Base-by-base conservation (phyloP, 2,113 vertebrate genomes). In the Pimephales promelas region DNA sequence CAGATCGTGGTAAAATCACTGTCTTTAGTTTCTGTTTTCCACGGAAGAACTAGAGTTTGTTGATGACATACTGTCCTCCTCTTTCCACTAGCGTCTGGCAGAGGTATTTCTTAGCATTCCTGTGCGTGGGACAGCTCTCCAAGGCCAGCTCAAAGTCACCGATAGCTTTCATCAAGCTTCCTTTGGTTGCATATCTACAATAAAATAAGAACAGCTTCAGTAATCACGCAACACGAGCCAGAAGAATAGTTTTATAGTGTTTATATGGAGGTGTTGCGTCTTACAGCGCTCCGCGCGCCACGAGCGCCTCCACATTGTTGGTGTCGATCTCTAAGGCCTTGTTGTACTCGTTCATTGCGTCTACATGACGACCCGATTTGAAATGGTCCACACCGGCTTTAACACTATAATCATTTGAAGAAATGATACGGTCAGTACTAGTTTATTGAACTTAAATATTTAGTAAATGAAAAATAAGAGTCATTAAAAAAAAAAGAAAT, bases 301-400 rank as follows among this genome's bases (percentile, higher is more conserved):
- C 98, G 62, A 98, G 92, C 10, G 98, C 97, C 91, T 99, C 98
- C 36, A 99, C 96, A 0, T 99, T 98, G 24, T 96, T 95, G 0
- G 92, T 93, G 89, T 99, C 98, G 4, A 99, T 98, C 90, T 99
- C 97, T 90, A 99, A 85, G 59, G 97, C 98, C 83, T 98, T 98
- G 93, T 98, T 99, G 89, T 99, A 99, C 85, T 99, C 98, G 52
- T 98, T 99, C 98, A 99, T 99, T 71, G 98, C 97, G 84, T 99
- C 97, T 14, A 99, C 97, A 0, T 97, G 96, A 9, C 92, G 96
- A 5, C 97, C 95, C 26, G 95, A 93, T 88, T 99, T 99, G 89
- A 99, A 99, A 92, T 96, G 96, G 90, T 96, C 97, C 77, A 99
- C 98, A 26, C 98, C 98, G 47, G 95, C 90, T 90, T 98, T 97